Conservation (phyloP, 2,888 invertebrate species). For the Caenorhabditis sp. region DNA sequence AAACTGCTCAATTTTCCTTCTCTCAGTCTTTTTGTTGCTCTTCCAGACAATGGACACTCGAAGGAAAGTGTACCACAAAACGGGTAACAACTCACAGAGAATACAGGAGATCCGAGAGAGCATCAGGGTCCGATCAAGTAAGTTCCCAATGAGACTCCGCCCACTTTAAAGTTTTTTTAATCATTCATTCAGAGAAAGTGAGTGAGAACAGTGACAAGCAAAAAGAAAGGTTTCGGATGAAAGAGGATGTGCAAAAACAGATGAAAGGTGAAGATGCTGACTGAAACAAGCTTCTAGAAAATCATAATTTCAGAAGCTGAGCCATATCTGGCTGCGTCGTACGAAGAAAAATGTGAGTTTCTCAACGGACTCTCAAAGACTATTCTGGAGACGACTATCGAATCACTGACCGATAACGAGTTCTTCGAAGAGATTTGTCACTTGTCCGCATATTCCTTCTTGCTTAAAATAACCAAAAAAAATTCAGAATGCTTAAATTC, state of each 20-base stretch:
- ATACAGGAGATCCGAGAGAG: slow-evolving; percentile 50
- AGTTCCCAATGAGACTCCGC: neutral
- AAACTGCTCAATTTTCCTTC: neutral
- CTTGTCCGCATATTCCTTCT: slow-evolving; percentile 32
- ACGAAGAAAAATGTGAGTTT: slow-evolving; percentile 54
- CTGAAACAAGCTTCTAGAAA: too few relatives aligned
- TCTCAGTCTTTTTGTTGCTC: neutral
- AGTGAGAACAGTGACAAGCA: slow-evolving; percentile 11
- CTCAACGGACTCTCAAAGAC: slow-evolving; percentile 44
- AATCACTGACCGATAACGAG: slow-evolving; percentile 42
- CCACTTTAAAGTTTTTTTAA: neutral
- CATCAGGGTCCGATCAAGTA: slow-evolving; percentile 35
- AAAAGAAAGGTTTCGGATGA: slow-evolving; percentile 26
- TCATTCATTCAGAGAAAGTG: slow-evolving; percentile 12
- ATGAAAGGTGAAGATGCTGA: slow-evolving; percentile 11
- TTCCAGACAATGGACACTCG: slow-evolving; percentile 40
- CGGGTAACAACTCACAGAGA: slow-evolving; percentile 39
- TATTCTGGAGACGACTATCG: slow-evolving; percentile 35
- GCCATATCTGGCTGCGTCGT: slow-evolving; percentile 19
- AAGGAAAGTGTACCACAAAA: slow-evolving; percentile 46
- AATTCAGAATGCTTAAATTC: slow-evolving; percentile 47
- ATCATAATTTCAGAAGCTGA: slow-evolving; percentile 2
- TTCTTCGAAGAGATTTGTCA: slow-evolving; percentile 59
- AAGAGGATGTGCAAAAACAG: slow-evolving; percentile 32
- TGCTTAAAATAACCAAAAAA: neutral